Evolutionary conservation across 2,888 invertebrate genomes (phyloP).

Genomic region (Ophonus ardosiacus): DNA sequence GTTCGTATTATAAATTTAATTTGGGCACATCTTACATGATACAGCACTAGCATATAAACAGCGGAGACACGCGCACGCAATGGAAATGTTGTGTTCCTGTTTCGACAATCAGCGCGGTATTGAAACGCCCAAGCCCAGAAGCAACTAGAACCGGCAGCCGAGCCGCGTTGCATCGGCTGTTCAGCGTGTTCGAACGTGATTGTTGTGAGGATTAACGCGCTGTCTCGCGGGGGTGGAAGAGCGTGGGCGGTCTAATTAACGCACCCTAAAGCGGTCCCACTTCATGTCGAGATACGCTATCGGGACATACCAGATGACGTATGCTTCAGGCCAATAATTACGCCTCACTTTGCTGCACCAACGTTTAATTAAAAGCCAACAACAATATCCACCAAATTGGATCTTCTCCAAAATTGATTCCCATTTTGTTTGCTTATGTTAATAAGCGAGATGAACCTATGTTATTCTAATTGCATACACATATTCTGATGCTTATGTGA

Average conservation of each 20-base stretch:
- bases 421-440: background rate
- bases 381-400: background rate
- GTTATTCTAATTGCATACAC: background rate
- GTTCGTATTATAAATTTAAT: slow-evolving; percentile 40
- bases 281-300: slow-evolving; percentile 48
- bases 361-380: slow-evolving; percentile 32
- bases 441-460: background rate
- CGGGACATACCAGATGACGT: slow-evolving; percentile 41
- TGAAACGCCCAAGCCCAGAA: background rate
- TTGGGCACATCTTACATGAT: slow-evolving; percentile 37
- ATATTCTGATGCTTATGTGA: background rate
- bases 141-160: background rate
- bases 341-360: background rate
- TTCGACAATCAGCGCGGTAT: slow-evolving; percentile 42
- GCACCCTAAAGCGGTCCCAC: slow-evolving; percentile 25
- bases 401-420: background rate
- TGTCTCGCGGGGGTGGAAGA: slow-evolving; percentile 11
- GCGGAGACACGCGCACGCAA: slow-evolving; percentile 31
- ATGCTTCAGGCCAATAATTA: slow-evolving; percentile 13
- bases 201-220: slow-evolving; percentile 27
- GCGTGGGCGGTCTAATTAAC: slow-evolving; percentile 23
- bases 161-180: background rate
- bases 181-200: slow-evolving; percentile 35
- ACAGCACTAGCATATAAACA: slow-evolving; percentile 49
- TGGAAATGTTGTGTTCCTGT: slow-evolving; percentile 49